Base-by-base conservation (phyloP, 2,797 vertebrate species). In the Tenualosa ilisha region DNA sequence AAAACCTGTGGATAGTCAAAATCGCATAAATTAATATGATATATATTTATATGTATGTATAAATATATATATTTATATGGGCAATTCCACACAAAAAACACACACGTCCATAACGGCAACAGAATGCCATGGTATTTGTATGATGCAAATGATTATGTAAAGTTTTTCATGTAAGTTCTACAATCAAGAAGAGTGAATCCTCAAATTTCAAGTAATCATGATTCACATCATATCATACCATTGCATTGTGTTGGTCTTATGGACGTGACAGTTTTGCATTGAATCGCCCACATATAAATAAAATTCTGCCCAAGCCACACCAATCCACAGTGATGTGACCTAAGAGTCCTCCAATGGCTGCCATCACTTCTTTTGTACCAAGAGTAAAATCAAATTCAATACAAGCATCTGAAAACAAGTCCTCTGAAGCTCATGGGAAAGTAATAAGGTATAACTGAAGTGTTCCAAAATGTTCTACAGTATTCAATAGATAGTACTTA, bases 21-120 rank as follows among this genome's bases (percentile, higher is more conserved):
- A 40, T 81, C 49, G 13, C 86, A 86, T 89, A 89, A 88, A 86
- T 88, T 83, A 89, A 87, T 84, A 89, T 86, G 7, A 51, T 9
- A 51, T 9, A 12, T 12, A 51, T 51, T 6, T 49, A 49, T 49
- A 49, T 49, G 46, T 49, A 49, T 49, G 31, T 31, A 31, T 31
- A 31, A 31, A 31, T 31, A 31, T 31, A 31, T 31, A 31, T 31
- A 31, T 31, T 0, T 31, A 31, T 31, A 31, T 31, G n/a, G n/a
- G n/a, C n/a, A n/a, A 31, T 31, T 31, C 31, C 31, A 31, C 31
- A 31, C 31, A 31, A 31, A 31, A 0, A 1, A 31, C 1, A n/a
- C n/a, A n/a, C 31, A 31, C 31, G 31, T n/a, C 31, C 31, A 31
- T 31, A 31, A 31, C 31, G 0, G 31, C 31, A 31, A 31, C 31